These are phyloP conservation scores for Phlogophora meticulosa DNA, from an alignment of 2,888 invertebrate genomes.

Conservation along the genomic window DNA sequence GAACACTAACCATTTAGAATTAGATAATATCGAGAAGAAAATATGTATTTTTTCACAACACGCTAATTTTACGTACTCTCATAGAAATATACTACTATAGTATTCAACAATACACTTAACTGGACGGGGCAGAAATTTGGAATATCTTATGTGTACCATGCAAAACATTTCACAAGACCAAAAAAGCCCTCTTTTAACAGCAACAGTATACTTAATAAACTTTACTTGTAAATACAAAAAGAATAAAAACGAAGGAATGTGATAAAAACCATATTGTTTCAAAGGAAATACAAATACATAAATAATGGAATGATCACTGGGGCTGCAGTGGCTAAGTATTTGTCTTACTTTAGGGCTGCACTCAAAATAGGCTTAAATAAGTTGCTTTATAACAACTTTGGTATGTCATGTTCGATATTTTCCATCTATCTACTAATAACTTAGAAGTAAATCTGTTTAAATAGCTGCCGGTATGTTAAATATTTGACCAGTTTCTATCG, in stretches of 20 bases:
- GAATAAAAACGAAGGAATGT: conserved; percentile 69
- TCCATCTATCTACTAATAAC: conserved; percentile 39
- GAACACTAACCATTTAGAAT: conserved; percentile 62
- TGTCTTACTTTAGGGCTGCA: conserved; percentile 54
- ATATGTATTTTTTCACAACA: conserved; percentile 53
- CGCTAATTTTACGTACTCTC: conserved; percentile 35
- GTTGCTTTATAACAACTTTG: conserved; percentile 74
- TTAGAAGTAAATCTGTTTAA: conserved; percentile 54
- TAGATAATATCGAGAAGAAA: conserved; percentile 57
- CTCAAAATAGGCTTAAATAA: conserved; percentile 60
- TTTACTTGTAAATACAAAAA: conserved; percentile 51
- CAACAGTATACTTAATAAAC: conserved; percentile 44
- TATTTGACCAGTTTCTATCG: conserved; percentile 42
- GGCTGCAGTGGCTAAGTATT: conserved; percentile 43
- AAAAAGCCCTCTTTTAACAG: conserved; percentile 36
- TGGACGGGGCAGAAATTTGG: conserved; percentile 73
- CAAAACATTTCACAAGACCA: conserved; percentile 65
- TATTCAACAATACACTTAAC: conserved; percentile 57
- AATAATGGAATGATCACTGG: conserved; percentile 75
- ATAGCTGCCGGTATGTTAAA: conserved; percentile 43
- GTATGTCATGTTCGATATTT: conserved; percentile 69
- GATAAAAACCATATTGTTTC: conserved; percentile 62
- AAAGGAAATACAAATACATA: conserved; percentile 44
- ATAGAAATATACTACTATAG: conserved; percentile 41
- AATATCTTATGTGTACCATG: conserved; percentile 41